phyloP scores from a whole-genome alignment of 1,140 invertebrate species.

The Saccostrea cuccullata region DNA sequence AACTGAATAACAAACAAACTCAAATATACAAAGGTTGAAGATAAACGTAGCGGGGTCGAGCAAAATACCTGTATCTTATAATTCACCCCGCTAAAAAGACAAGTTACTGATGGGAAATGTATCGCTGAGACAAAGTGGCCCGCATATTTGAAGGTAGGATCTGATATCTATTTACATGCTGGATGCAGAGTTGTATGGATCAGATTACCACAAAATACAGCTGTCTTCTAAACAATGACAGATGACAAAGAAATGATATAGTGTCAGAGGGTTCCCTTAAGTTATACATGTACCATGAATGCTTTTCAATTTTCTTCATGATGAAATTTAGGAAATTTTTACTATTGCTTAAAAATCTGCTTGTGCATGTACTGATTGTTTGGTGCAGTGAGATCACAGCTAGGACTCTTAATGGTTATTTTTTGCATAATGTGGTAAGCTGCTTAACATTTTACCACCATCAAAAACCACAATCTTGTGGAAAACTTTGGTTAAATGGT shows the following conservation, averaged over 20 bases:
- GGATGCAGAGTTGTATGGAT: not conserved
- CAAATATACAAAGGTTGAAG: not conserved
- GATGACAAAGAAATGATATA: too few species aligned
- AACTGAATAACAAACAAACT: not conserved
- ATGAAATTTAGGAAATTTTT: too few species aligned
- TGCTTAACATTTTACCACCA: not conserved
- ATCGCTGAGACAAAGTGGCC: not conserved
- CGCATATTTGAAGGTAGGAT: not conserved
- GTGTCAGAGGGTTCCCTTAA: too few species aligned
- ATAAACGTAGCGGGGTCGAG: not conserved
- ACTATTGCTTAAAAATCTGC: too few species aligned
- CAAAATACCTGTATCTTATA: not conserved
- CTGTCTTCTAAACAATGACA: too few species aligned
- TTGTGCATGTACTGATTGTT: too few species aligned
- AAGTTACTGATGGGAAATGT: constrained; percentile 19
- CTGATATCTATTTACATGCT: not conserved
- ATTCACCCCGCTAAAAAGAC: not conserved
- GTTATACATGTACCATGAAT: too few species aligned
- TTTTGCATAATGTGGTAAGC: not conserved
- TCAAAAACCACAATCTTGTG: not conserved
- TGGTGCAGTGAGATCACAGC: too few species aligned
- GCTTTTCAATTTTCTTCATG: too few species aligned
- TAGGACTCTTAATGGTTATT: not conserved
- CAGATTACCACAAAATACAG: not conserved
- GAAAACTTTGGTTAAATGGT: not conserved